Percentiles rank a stretch among this genome's conserved stretches.
These are phyloP conservation scores for Macquaria australasica DNA, from an alignment of 2,113 vertebrate species.

Conservation along the genomic window DNA sequence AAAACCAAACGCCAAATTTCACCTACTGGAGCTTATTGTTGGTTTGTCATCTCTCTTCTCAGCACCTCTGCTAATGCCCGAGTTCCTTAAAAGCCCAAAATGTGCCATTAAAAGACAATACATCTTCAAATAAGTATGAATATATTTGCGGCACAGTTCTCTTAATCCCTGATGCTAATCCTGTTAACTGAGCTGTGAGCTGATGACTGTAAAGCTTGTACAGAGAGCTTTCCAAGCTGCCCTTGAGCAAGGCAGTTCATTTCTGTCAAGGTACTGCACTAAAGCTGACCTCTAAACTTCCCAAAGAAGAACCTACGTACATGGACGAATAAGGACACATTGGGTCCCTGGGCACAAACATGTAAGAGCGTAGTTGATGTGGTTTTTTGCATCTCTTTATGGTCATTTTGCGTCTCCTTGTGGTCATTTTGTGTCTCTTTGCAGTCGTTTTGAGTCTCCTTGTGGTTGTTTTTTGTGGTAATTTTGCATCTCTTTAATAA, in stretches of 20 bases:
- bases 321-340: not conserved
- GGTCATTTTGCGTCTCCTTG: rapidly evolving
- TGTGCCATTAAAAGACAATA: constrained; percentile 38
- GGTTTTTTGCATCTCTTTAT: not conserved
- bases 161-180: constrained; percentile 45
- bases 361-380: not conserved
- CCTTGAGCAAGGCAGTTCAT: constrained; percentile 29
- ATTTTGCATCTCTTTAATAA: not conserved
- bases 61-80: not conserved
- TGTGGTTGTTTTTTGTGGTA: not conserved
- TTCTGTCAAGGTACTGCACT: not conserved
- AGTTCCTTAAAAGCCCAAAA: constrained; percentile 22
- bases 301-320: not conserved
- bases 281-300: not conserved
- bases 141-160: constrained; percentile 15
- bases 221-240: not conserved
- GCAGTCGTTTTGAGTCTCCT: not conserved
- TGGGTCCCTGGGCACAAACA: not conserved
- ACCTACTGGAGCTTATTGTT: constrained; percentile 8
- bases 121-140: constrained; percentile 4
- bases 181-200: constrained; percentile 38
- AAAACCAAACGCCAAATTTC: constrained; percentile 33
- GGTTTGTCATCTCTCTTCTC: constrained; percentile 20
- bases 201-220: constrained; percentile 6
- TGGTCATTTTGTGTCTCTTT: not conserved